These are phyloP conservation scores for Sterrhoptilus dennistouni DNA, from an alignment of 2,113 vertebrate species.

Conservation along the genomic window DNA sequence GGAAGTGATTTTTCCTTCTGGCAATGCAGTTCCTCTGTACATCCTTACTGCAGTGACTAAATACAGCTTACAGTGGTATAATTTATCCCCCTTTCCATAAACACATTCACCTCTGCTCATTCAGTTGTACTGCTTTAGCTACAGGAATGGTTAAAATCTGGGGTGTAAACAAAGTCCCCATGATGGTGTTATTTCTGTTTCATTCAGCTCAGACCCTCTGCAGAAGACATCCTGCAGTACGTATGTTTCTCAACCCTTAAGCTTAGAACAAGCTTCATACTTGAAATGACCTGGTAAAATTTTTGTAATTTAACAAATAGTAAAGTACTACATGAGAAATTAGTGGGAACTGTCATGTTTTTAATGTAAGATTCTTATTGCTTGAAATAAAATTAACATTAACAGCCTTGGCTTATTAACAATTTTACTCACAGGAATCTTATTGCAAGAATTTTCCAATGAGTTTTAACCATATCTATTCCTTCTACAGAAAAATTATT, in stretches of 20 bases:
- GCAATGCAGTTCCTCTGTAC: neutral
- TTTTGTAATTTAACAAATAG: neutral
- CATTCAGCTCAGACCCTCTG: neutral
- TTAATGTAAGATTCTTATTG: neutral
- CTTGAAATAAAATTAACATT: neutral
- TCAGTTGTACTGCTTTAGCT: neutral
- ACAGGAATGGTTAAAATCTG: neutral
- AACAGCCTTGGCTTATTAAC: neutral
- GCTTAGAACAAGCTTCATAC: neutral
- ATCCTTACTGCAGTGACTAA: neutral
- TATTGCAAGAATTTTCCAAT: neutral
- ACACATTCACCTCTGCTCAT: neutral
- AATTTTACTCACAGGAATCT: neutral
- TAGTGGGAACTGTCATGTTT: neutral
- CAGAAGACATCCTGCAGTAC: neutral
- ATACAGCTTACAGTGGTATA: neutral
- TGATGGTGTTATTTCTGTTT: neutral
- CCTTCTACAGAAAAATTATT: neutral
- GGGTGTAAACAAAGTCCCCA: neutral
- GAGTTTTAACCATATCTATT: neutral
- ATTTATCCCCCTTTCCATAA: conserved; percentile 30
- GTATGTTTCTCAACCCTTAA: neutral
- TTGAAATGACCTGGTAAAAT: neutral
- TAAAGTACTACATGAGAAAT: neutral
- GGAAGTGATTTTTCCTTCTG: neutral